Percentiles rank a stretch among this genome's conserved stretches.
Conservation (phyloP, 2,888 invertebrate genomes). For the Pseudococcus viburni region DNA sequence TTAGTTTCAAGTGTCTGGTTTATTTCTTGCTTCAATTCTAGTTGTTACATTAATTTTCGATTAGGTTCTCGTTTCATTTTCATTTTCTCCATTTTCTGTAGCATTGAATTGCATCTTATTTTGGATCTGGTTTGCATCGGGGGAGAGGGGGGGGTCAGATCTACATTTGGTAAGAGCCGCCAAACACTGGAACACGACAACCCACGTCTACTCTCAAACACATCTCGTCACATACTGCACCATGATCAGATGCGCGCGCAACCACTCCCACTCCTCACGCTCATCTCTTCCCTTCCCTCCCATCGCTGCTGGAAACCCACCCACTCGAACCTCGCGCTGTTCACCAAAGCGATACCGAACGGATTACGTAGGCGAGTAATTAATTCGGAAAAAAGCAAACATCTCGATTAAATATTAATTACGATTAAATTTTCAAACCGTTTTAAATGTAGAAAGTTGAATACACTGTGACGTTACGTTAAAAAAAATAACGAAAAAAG, state of each 20-base stretch:
- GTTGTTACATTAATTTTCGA: too few species aligned
- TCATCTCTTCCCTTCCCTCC: not conserved
- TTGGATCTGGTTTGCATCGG: too few species aligned
- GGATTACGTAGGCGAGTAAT: not conserved
- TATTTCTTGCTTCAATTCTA: too few species aligned
- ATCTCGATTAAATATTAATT: constrained; percentile 31
- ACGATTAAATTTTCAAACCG: constrained; percentile 9
- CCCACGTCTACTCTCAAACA: not conserved
- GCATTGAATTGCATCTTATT: too few species aligned
- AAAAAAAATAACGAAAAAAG: not conserved
- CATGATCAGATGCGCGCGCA: not conserved
- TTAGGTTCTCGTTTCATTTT: too few species aligned
- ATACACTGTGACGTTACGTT: not conserved
- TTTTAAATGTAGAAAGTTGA: not conserved
- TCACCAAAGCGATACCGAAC: too few species aligned
- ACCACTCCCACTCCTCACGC: not conserved
- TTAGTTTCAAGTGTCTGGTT: too few species aligned
- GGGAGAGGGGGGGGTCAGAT: too few species aligned
- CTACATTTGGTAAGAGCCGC: too few species aligned
- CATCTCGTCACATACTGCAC: not conserved
- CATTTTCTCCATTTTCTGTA: too few species aligned
- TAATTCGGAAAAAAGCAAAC: not conserved
- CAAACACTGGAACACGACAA: not conserved
- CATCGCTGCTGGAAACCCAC: not conserved
- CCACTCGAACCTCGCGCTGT: not conserved